Base-by-base conservation (phyloP, 2,113 vertebrate genomes). In the Atractosteus spatula region DNA sequence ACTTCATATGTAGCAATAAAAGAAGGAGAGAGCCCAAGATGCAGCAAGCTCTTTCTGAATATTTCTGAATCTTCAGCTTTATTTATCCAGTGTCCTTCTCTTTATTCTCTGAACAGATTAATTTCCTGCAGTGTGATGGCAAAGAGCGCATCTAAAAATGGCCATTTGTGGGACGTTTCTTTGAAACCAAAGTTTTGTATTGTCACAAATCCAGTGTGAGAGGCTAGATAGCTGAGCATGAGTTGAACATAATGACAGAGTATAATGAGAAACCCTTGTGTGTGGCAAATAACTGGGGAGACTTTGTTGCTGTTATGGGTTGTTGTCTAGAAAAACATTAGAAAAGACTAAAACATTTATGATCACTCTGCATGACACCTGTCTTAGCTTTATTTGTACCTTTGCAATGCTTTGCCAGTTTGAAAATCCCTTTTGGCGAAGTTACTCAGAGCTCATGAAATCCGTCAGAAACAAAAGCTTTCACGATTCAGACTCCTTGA, bases 161-260 rank as follows among this genome's bases (percentile, higher is more conserved):
- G 47, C 10, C 47, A 51, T 5, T 51, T 51, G 10, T 51, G 47
- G 47, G 47, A 10, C 5, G 47, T 51, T 51, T 5, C 47, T 51
- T 5, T 51, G 5, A 51, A 51, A 51, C 47, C 10, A 10, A 7
- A 51, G 47, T 51, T 51, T 51, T 51, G 10, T 51, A 51, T 7
- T 7, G 47, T 51, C 47, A 7, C 64, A 42, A 44, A 44, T 45
- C 42, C 64, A 45, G 7, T 13, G 12, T 43, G 7, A 13, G 10
- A 41, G 11, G 64, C 64, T 66, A 41, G 72, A 51, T 68, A 62
- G 69, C 76, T 83, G 82, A 83, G 78, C 77, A 83, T 82, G 76
- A 76, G 81, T 77, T 73, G 82, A 84, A 83, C 77, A 76, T 87
- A 86, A 55, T 85, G 84, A 85, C 83, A 79, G 12, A 77, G 79